These are phyloP conservation scores for Channa striata DNA, from an alignment of 2,797 vertebrate genomes.

Conservation along the genomic window DNA sequence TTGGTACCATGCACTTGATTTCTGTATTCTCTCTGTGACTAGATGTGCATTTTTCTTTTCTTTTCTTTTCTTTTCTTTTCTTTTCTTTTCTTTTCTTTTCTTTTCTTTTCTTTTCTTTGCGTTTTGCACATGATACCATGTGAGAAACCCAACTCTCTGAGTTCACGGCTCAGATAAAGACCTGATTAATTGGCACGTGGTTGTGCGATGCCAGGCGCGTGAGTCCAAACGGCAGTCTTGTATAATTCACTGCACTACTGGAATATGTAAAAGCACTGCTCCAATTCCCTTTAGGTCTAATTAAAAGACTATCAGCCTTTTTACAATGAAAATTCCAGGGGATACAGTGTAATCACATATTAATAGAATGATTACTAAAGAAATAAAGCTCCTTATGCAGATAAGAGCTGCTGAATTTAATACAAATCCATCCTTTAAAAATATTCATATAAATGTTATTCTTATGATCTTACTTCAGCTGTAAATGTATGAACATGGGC, in stretches of 20 bases:
- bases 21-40: conserved; percentile 29
- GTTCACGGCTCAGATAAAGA: conserved; percentile 68
- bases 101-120: conserved; percentile 16
- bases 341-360: conserved; percentile 76
- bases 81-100: conserved; percentile 32
- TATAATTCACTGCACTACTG: conserved; percentile 74
- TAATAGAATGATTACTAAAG: conserved; percentile 81
- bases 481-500: conserved; percentile 33
- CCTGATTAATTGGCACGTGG: conserved; percentile 65
- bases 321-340: conserved; percentile 74
- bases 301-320: conserved; percentile 78
- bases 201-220: conserved; percentile 61
- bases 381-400: conserved; percentile 68
- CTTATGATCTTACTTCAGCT: conserved; percentile 52
- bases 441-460: conserved; percentile 45
- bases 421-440: conserved; percentile 55
- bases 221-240: conserved; percentile 65
- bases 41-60: conserved; percentile 24
- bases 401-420: conserved; percentile 62
- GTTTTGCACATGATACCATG: conserved; percentile 37
- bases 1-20: background rate
- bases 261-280: conserved; percentile 74
- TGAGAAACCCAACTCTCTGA: conserved; percentile 56
- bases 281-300: conserved; percentile 82
- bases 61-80: conserved; percentile 4